Percentiles rank a stretch among this genome's conserved stretches.
These are phyloP conservation scores for Phrynocephalus guinanensis DNA, from an alignment of 2,797 vertebrate species.

Conservation along the genomic window DNA sequence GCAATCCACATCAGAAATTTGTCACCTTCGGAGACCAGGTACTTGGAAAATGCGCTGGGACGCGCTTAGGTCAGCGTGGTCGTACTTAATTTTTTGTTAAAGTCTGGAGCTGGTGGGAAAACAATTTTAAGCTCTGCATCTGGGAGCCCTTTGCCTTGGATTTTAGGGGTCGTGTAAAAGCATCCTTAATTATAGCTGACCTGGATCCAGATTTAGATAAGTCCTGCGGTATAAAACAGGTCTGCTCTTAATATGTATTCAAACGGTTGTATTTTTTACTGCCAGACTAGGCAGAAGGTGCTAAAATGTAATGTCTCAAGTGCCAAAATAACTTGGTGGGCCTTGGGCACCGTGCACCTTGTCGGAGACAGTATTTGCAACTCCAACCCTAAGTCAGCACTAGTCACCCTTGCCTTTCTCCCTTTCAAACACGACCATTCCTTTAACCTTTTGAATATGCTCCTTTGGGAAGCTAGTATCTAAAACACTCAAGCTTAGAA, in stretches of 20 bases:
- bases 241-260: background rate
- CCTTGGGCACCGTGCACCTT: background rate
- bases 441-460: background rate
- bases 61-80: too few relatives aligned
- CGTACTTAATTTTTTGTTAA: too few relatives aligned
- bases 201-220: background rate
- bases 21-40: too few relatives aligned
- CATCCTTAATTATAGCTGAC: too few relatives aligned
- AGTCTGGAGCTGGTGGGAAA: too few relatives aligned
- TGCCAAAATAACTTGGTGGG: background rate
- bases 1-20: too few relatives aligned
- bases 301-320: background rate
- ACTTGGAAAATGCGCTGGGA: too few relatives aligned
- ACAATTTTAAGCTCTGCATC: too few relatives aligned
- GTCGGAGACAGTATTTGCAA: too few relatives aligned
- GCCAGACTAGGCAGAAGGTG: background rate
- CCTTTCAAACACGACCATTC: background rate
- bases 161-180: too few relatives aligned
- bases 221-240: background rate
- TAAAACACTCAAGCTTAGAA: background rate
- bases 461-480: background rate
- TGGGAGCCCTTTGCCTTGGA: too few relatives aligned
- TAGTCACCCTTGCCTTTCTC: background rate
- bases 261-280: background rate
- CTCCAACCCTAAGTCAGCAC: background rate